phyloP scores from a whole-genome alignment of 2,888 invertebrate genomes.

The Miltochrista miniata region DNA sequence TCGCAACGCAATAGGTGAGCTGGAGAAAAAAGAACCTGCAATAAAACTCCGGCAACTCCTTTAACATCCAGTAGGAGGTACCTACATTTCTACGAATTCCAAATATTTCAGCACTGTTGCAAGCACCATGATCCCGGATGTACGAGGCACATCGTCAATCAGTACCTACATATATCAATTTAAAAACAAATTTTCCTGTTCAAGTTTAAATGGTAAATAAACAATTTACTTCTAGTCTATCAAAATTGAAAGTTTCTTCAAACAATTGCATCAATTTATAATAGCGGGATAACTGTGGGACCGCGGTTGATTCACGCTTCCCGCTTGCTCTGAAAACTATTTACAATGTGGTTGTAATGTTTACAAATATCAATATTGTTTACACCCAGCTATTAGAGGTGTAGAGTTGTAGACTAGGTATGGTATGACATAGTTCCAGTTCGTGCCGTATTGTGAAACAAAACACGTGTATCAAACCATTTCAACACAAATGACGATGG shows the following conservation, averaged over 20 bases:
- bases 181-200: too few species aligned
- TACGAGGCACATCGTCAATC: too few species aligned
- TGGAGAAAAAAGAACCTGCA: too few species aligned
- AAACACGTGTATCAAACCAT: not conserved
- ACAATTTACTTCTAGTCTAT: constrained; percentile 35
- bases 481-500: not conserved
- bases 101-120: too few species aligned
- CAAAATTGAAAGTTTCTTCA: constrained; percentile 40
- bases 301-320: constrained; percentile 62
- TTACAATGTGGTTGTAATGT: constrained; percentile 49
- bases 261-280: constrained; percentile 54
- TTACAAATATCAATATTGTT: constrained; percentile 21
- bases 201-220: too few species aligned
- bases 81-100: too few species aligned
- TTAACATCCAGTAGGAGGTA: too few species aligned
- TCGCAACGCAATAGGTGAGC: too few species aligned
- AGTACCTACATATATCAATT: too few species aligned
- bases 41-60: too few species aligned
- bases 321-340: constrained; percentile 49
- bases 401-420: not conserved
- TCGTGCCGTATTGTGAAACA: constrained; percentile 2
- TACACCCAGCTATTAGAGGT: not conserved
- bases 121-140: too few species aligned
- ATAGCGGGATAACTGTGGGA: constrained; percentile 63
- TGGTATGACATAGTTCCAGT: not conserved